Evolutionary conservation across 2,113 vertebrate genomes (phyloP).

Genomic region (Drymodes brunneopygia): DNA sequence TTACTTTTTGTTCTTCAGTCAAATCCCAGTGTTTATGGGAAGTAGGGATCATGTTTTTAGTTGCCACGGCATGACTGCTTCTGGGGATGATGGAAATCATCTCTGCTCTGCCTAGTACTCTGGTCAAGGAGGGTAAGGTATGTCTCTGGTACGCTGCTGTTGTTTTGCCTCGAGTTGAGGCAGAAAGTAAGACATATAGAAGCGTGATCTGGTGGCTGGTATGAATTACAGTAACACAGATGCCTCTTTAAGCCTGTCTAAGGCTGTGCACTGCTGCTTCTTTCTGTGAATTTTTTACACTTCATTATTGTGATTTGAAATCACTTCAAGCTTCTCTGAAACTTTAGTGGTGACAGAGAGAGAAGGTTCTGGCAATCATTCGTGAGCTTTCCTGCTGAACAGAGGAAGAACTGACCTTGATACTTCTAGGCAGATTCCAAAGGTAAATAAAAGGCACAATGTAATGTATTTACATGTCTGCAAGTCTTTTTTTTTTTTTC

Average conservation of each 20-base stretch:
- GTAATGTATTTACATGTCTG: not conserved
- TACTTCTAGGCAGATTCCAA: not conserved
- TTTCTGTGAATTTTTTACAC: not conserved
- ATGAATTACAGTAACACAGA: not conserved
- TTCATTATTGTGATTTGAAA: not conserved
- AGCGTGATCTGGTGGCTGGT: not conserved
- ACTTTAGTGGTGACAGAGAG: not conserved
- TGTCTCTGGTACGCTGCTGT: not conserved
- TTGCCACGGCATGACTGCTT: not conserved
- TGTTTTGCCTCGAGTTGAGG: not conserved
- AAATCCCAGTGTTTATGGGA: not conserved
- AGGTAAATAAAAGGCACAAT: not conserved
- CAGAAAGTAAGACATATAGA: not conserved
- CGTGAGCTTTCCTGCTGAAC: not conserved
- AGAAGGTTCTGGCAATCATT: not conserved
- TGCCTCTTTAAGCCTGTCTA: not conserved
- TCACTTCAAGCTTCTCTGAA: not conserved
- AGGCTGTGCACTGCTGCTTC: not conserved
- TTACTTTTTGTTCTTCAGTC: not conserved
- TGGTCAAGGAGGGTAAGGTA: not conserved
- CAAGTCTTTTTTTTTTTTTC: rapidly evolving
- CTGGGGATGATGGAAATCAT: not conserved
- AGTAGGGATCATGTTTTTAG: not conserved
- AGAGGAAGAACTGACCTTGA: not conserved
- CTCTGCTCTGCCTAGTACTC: not conserved